Evolutionary conservation across 2,888 invertebrate genomes (phyloP).

Genomic region (Pristionchus maxplancki): DNA sequence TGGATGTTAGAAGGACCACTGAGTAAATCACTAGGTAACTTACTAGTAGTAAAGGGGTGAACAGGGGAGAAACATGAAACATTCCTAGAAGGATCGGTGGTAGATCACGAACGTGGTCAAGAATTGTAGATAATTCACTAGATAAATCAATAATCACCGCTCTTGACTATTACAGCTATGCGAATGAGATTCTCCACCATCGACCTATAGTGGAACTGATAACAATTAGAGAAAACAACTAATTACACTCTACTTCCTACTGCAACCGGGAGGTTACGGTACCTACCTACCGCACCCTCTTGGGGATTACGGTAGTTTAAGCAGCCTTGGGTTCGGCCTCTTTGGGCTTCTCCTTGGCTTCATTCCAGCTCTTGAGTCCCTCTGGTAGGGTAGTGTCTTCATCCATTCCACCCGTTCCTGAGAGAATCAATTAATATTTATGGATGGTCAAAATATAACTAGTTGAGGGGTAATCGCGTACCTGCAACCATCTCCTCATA

Average conservation of each 20-base stretch:
- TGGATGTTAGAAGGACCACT: not conserved
- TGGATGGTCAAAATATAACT: not conserved
- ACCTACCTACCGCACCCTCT: not conserved
- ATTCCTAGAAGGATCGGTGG: constrained; percentile 38
- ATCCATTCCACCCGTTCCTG: constrained; percentile 89
- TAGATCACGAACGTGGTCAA: not conserved
- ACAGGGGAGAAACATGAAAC: not conserved
- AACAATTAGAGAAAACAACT: constrained; percentile 43
- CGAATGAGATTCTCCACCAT: constrained; percentile 43
- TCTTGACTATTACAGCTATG: constrained; percentile 40
- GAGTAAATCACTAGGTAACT: not conserved
- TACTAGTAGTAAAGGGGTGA: not conserved
- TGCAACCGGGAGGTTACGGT: not conserved
- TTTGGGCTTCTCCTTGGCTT: constrained; percentile 53
- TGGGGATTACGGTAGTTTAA: constrained; percentile 6
- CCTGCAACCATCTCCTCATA: constrained; percentile 99
- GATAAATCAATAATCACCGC: constrained; percentile 42
- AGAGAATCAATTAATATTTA: not conserved
- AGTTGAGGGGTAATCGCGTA: not conserved
- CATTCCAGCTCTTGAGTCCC: constrained; percentile 95
- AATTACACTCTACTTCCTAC: constrained; percentile 40
- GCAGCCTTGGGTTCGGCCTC: constrained; percentile 53
- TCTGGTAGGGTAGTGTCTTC: constrained; percentile 95
- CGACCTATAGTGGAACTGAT: not conserved
- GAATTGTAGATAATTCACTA: constrained; percentile 1